Conservation (phyloP, 2,797 vertebrate genomes). For the Pangasius macronema region DNA sequence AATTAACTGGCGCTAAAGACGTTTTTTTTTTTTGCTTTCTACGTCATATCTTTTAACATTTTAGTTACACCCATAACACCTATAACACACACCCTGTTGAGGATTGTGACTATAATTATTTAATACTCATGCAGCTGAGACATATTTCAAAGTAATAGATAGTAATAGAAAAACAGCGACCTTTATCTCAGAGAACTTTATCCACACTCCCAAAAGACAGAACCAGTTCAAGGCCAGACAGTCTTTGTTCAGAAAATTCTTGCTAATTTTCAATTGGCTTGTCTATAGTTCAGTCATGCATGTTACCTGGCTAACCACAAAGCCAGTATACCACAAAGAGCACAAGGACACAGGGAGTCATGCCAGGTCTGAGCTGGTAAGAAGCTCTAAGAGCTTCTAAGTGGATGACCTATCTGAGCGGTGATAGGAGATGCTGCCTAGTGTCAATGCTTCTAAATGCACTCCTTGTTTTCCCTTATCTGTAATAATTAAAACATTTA, state of each 20-base stretch:
- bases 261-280: neutral
- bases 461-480: conserved; percentile 78
- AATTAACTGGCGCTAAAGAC: neutral
- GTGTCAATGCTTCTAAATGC: conserved; percentile 67
- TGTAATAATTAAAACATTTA: conserved; percentile 79
- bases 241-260: conserved; percentile 21
- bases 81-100: conserved; percentile 18
- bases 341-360: conserved; percentile 33
- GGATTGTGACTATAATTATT: conserved; percentile 1
- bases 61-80: neutral
- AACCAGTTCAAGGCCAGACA: conserved; percentile 64
- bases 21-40: neutral
- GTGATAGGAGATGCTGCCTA: conserved; percentile 68
- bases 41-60: neutral
- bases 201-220: conserved; percentile 37
- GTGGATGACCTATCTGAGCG: conserved; percentile 71
- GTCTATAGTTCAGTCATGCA: neutral
- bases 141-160: conserved; percentile 18
- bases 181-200: conserved; percentile 11
- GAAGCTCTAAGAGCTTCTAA: conserved; percentile 66
- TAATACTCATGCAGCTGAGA: neutral
- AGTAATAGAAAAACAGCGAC: conserved; percentile 16
- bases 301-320: conserved; percentile 48
- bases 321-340: conserved; percentile 27
- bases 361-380: conserved; percentile 65